These are phyloP conservation scores for Sprattus sprattus DNA, from an alignment of 2,113 vertebrate species.

Conservation along the genomic window DNA sequence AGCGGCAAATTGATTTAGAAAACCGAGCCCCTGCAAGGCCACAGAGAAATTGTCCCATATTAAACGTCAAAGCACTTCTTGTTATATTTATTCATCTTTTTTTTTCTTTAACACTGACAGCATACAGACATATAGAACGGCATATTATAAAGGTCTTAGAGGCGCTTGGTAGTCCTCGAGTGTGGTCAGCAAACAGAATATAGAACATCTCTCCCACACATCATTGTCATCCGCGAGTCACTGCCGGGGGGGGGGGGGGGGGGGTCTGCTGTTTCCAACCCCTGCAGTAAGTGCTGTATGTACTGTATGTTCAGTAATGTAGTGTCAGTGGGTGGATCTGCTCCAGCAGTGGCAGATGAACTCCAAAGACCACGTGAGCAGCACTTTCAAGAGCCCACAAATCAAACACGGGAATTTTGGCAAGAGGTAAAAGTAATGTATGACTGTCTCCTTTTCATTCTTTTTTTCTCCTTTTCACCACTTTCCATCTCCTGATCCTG, in stretches of 20 bases:
- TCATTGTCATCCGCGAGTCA: constrained; percentile 47
- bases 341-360: background rate
- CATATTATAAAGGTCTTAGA: constrained; percentile 40
- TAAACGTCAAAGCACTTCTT: constrained; percentile 49
- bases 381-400: background rate
- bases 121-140: constrained; percentile 61
- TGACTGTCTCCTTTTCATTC: background rate
- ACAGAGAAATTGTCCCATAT: constrained; percentile 37
- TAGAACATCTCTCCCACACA: constrained; percentile 39
- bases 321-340: background rate
- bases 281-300: constrained; percentile 22
- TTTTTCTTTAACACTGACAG: constrained; percentile 56
- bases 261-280: constrained; percentile 20
- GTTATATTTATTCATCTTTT: constrained; percentile 32
- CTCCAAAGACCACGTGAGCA: background rate
- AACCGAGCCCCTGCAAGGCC: constrained; percentile 29
- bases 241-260: constrained; percentile 46
- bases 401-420: background rate
- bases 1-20: constrained; percentile 34
- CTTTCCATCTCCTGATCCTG: constrained; percentile 52
- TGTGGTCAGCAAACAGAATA: constrained; percentile 35
- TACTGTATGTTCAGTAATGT: background rate
- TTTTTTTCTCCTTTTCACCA: constrained; percentile 40
- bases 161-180: constrained; percentile 30
- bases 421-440: background rate